Evolutionary conservation across 2,888 invertebrate species (phyloP), one percentile per base, ranked within the genome.

Genomic region (Dasysyrphus tricinctus): DNA sequence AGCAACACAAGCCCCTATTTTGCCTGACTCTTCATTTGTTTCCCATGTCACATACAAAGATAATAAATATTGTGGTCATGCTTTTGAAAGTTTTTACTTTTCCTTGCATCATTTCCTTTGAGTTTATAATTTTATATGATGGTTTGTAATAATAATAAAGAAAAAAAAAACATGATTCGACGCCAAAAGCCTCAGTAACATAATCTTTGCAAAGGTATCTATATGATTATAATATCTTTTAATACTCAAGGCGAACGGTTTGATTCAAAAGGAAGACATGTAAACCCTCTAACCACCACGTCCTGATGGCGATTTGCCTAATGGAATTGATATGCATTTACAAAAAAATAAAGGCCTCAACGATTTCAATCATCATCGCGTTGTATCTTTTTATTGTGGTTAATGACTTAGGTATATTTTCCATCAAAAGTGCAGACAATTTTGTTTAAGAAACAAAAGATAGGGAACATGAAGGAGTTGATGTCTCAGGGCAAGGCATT

Each of bases 11-110:
- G 24, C 29, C 42, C 12, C 14, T n/a, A 0, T 5, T 61, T 42
- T 61, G 29, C 29, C 6, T 44, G 32, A 61, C 51, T 69, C n/a
- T 70, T 49, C 54, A 70, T 69, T 74, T 44, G 24, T 42, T 80
- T 80, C 80, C 74, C 80, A 80, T 72, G 56, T 16, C 76, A 39
- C 49, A 72, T 56, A 56, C 54, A 69, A 56, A 79, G 47, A 80
- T 74, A 67, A 80, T 72, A 77, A 47, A 49, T 76, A 49, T 51
- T 86, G 85, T 75, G 85, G 85, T 81, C 70, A 72, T 86, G 81
- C 77, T 74, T 81, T 86, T 69, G 81, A 81, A 86, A 78, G 72
- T 70, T 81, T 86, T 78, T 69, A 86, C 81, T 78, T 81, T 78
- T 74, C 49, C 67, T 75, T 74, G 61, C 61, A 59, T 65, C 49